phyloP scores from a whole-genome alignment of 2,888 invertebrate species.

The Lasioglossum vierecki region DNA sequence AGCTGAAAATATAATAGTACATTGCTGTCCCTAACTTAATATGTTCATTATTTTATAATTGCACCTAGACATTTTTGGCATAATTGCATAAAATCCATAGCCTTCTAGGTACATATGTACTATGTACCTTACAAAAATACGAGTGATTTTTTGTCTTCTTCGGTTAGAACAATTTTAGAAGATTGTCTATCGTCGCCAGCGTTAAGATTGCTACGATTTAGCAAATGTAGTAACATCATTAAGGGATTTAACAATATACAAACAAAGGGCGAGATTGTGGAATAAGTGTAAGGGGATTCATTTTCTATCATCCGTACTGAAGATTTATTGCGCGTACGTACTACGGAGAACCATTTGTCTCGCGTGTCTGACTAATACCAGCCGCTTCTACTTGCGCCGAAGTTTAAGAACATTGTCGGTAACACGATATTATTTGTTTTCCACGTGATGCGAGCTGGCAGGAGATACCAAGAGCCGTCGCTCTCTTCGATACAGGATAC shows the following conservation, averaged over 20 bases:
- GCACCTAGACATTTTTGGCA: too few relatives aligned
- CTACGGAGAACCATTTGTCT: not conserved
- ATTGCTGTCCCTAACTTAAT: too few relatives aligned
- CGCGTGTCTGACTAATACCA: not conserved
- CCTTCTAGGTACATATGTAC: too few relatives aligned
- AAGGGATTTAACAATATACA: not conserved
- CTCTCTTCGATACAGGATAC: not conserved
- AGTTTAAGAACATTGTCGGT: not conserved
- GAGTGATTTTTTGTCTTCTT: too few relatives aligned
- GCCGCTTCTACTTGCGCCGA: not conserved
- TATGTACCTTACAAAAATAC: too few relatives aligned
- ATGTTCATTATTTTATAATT: too few relatives aligned
- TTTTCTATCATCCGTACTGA: not conserved
- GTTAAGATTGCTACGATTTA: not conserved
- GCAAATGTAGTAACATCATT: not conserved
- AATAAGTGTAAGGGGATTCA: not conserved
- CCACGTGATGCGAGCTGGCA: not conserved
- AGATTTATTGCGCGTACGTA: not conserved
- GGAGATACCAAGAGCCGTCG: not conserved
- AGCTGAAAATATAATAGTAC: too few relatives aligned
- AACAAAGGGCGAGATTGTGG: not conserved
- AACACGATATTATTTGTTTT: slow-evolving; percentile 2
- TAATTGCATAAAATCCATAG: too few relatives aligned
- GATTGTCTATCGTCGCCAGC: not conserved
- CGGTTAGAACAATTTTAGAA: not conserved